Conservation (phyloP, 2,888 invertebrate genomes). For the Leistus spinibarbis region DNA sequence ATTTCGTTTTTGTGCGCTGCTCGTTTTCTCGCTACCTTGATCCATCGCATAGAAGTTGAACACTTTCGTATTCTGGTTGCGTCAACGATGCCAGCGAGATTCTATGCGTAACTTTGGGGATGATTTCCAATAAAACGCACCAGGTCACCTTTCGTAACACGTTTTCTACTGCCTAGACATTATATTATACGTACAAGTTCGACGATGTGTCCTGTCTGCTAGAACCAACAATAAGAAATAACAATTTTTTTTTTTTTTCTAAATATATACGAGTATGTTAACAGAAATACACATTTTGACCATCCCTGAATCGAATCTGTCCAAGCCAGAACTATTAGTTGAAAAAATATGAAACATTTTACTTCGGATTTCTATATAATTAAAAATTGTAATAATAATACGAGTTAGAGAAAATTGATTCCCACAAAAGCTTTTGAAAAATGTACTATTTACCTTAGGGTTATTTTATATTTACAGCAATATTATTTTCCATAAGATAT, state of each 20-base stretch:
- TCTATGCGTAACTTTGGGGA: conserved; percentile 29
- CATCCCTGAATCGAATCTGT: too few relatives aligned
- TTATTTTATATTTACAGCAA: too few relatives aligned
- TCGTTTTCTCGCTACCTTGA: neutral
- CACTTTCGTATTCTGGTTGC: conserved; percentile 19
- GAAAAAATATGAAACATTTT: neutral
- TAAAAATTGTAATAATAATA: too few relatives aligned
- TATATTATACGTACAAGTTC: conserved; percentile 11
- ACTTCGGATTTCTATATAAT: neutral
- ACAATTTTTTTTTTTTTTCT: neutral
- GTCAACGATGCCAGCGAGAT: conserved; percentile 12
- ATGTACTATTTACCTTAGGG: too few relatives aligned
- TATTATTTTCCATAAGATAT: too few relatives aligned
- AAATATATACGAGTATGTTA: neutral
- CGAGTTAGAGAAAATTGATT: too few relatives aligned
- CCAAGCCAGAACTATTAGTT: neutral
- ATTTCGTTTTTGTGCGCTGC: conserved; percentile 4
- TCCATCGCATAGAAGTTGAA: conserved; percentile 8
- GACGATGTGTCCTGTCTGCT: neutral
- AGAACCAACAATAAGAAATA: conserved; percentile 1
- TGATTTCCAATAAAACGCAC: conserved; percentile 38
- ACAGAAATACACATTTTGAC: too few relatives aligned
- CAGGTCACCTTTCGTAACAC: conserved; percentile 33
- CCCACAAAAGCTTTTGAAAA: too few relatives aligned
- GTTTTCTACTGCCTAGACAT: conserved; percentile 19